These are phyloP conservation scores for Salmo trutta DNA, from an alignment of 2,797 vertebrate species.

Conservation along the genomic window DNA sequence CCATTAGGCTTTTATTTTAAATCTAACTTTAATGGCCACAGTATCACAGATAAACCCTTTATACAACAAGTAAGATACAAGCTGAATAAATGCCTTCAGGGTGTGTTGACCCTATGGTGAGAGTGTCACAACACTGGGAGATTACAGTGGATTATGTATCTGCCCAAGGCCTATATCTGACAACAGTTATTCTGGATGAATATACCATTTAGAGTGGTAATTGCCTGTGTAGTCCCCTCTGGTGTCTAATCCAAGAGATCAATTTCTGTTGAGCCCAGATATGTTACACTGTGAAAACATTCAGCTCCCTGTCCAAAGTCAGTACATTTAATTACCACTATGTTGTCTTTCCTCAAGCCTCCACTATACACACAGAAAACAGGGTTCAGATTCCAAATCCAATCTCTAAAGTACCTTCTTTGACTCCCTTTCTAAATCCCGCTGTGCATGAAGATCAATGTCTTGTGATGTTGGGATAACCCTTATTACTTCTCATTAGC, in stretches of 20 bases:
- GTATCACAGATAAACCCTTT: background rate
- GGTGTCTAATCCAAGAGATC: slow-evolving; percentile 49
- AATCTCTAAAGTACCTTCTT: slow-evolving; percentile 40
- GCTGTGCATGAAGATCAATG: slow-evolving; percentile 61
- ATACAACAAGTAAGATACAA: slow-evolving; percentile 13
- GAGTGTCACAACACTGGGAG: slow-evolving; percentile 8
- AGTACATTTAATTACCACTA: slow-evolving; percentile 51
- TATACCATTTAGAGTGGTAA: slow-evolving; percentile 32
- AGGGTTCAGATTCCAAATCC: slow-evolving; percentile 48
- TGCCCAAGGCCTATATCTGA: slow-evolving; percentile 26
- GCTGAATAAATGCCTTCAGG: slow-evolving; percentile 26
- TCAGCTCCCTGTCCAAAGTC: slow-evolving; percentile 41
- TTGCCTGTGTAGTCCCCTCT: slow-evolving; percentile 26
- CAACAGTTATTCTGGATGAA: slow-evolving; percentile 41
- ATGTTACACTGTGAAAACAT: slow-evolving; percentile 45
- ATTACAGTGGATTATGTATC: slow-evolving; percentile 38
- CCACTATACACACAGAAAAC: slow-evolving; percentile 33
- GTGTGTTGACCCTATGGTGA: slow-evolving; percentile 5
- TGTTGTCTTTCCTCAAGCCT: slow-evolving; percentile 38
- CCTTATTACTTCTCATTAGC: slow-evolving; percentile 86
- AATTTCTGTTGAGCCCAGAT: slow-evolving; percentile 41
- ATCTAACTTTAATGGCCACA: slow-evolving; percentile 9
- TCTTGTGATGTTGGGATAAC: slow-evolving; percentile 71
- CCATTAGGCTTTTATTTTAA: slow-evolving; percentile 33
- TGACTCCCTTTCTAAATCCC: slow-evolving; percentile 53